A percentile compares a stretch with the other conserved stretches of the same genome.
These are phyloP conservation scores for Erinaceus europaeus DNA, from an alignment of 2,113 vertebrate species.

Conservation along the genomic window DNA sequence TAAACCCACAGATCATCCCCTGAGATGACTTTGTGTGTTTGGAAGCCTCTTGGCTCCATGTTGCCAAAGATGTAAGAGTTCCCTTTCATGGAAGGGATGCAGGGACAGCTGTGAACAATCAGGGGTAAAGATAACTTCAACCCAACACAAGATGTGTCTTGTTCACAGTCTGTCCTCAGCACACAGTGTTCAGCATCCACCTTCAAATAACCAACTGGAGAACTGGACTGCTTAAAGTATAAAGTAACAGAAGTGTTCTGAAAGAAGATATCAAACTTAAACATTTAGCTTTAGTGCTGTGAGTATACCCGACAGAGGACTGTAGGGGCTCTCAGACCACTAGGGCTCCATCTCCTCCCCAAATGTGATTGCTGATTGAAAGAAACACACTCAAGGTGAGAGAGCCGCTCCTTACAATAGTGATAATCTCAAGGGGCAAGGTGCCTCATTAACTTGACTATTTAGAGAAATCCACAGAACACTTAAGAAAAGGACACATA, in stretches of 20 bases:
- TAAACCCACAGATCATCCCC: too few species aligned
- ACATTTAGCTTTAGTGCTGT: rapidly evolving
- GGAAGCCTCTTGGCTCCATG: neutral
- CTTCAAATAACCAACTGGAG: neutral
- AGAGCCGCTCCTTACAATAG: neutral
- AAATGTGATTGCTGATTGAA: neutral
- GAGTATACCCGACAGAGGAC: neutral
- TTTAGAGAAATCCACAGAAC: neutral
- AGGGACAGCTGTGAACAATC: neutral
- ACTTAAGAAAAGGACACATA: neutral
- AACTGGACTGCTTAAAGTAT: neutral
- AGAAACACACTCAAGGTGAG: neutral
- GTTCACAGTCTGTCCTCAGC: neutral
- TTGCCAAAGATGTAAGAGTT: neutral
- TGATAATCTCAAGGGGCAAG: neutral
- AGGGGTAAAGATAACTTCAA: neutral
- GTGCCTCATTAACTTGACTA: neutral
- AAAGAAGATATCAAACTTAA: rapidly evolving
- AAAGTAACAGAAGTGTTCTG: rapidly evolving
- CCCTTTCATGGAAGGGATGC: too few species aligned
- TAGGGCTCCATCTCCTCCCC: neutral
- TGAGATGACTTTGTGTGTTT: neutral
- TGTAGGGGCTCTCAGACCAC: neutral
- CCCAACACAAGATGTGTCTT: too few species aligned
- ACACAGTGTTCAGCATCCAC: neutral